Percentiles rank a stretch among this genome's conserved stretches.
These are phyloP conservation scores for Thamnophis sirtalis DNA, from an alignment of 2,113 vertebrate species.

Conservation along the genomic window DNA sequence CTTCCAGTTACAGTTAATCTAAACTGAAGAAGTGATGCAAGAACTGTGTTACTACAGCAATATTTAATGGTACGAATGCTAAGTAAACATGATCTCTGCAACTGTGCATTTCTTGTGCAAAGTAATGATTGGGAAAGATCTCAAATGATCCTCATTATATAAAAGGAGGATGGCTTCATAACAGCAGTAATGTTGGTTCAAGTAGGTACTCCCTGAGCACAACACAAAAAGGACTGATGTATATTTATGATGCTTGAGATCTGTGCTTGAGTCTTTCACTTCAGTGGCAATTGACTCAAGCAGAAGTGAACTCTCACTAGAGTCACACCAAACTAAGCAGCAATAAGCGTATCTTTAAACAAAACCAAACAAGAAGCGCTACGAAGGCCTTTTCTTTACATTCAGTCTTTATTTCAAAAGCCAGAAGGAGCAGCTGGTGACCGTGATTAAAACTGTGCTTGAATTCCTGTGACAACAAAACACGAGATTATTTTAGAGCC, in stretches of 20 bases:
- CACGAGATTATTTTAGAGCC: not conserved
- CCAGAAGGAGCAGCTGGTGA: not conserved
- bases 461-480: constrained; percentile 8
- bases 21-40: not conserved
- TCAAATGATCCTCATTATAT: not conserved
- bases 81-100: not conserved
- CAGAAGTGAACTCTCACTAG: not conserved
- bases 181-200: constrained; percentile 13
- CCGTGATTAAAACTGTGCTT: constrained; percentile 4
- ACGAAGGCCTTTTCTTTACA: not conserved
- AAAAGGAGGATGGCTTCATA: constrained; percentile 3
- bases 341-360: not conserved
- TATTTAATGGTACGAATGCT: not conserved
- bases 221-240: not conserved
- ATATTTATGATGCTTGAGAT: constrained; percentile 22
- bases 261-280: constrained; percentile 20
- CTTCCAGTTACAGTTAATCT: not conserved
- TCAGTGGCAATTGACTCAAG: not conserved
- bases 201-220: constrained; percentile 15
- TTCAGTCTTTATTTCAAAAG: not conserved
- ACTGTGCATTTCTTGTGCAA: not conserved
- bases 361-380: not conserved
- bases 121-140: not conserved
- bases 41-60: not conserved
- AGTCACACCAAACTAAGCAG: not conserved